Percentiles rank a stretch among this genome's conserved stretches.
Conservation (phyloP, 2,113 vertebrate species). For the Mustela nigripes region DNA sequence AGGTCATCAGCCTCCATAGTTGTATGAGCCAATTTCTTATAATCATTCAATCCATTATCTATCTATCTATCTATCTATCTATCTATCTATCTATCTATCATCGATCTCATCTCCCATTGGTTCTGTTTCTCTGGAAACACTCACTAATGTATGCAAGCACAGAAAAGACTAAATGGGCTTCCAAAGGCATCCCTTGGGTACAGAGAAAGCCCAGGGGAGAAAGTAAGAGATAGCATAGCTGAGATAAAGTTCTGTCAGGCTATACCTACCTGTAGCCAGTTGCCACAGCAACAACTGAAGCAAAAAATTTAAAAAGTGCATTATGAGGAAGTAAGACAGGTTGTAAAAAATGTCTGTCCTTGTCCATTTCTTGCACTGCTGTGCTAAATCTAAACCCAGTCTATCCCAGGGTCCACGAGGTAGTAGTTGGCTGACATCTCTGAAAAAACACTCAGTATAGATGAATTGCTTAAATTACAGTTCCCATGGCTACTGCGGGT, state of each 20-base stretch:
- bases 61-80: not conserved
- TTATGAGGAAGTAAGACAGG: not conserved
- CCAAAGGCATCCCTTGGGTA: not conserved
- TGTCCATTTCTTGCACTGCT: not conserved
- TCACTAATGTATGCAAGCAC: not conserved
- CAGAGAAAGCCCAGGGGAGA: not conserved
- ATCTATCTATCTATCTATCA: not conserved
- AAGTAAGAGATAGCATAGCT: not conserved
- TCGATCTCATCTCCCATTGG: not conserved
- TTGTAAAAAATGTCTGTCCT: not conserved
- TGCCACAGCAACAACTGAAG: not conserved
- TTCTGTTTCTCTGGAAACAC: not conserved
- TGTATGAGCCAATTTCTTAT: not conserved
- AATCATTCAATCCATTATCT: not conserved
- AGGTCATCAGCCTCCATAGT: not conserved
- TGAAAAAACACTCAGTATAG: not conserved
- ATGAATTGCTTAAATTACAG: not conserved
- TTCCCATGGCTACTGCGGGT: not conserved
- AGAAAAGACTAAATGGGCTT: not conserved
- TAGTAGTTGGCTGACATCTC: not conserved
- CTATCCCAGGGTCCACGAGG: not conserved
- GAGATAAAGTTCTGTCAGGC: not conserved
- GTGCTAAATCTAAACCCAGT: not conserved
- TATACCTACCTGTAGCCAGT: not conserved
- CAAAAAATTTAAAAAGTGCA: not conserved